Evolutionary conservation across 1,140 invertebrate genomes (phyloP).

Genomic region (Drosophila leontia): DNA sequence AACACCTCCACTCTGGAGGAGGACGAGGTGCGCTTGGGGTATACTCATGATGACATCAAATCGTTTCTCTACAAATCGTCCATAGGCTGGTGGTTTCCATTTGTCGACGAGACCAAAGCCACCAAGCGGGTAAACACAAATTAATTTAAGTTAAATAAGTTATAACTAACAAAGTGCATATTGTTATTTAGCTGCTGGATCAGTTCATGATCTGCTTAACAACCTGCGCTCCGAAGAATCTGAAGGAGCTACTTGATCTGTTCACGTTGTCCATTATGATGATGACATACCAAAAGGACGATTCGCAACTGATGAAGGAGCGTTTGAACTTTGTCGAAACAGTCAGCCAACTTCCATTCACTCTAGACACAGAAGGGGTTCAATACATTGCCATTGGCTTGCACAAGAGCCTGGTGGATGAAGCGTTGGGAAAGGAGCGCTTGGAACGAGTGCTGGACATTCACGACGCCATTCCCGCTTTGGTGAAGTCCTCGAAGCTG

Average conservation of each 20-base stretch:
- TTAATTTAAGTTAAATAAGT: not conserved
- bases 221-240: not conserved
- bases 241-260: slow-evolving; percentile 20
- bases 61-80: slow-evolving; percentile 23
- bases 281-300: slow-evolving; percentile 32
- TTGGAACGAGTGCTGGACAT: slow-evolving; percentile 37
- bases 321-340: slow-evolving; percentile 25
- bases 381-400: slow-evolving; percentile 26
- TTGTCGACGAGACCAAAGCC: not conserved
- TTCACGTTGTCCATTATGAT: slow-evolving; percentile 46
- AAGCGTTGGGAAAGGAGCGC: slow-evolving; percentile 11
- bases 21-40: slow-evolving; percentile 11
- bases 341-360: slow-evolving; percentile 8
- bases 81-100: slow-evolving; percentile 16
- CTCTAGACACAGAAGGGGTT: slow-evolving; percentile 12
- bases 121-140: slow-evolving; percentile 16
- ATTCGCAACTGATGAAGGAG: slow-evolving; percentile 10
- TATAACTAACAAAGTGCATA: not conserved
- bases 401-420: slow-evolving; percentile 15
- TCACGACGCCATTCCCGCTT: slow-evolving; percentile 27
- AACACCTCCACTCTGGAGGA: slow-evolving; percentile 16
- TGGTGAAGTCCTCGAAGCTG: slow-evolving; percentile 25
- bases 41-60: slow-evolving; percentile 13
- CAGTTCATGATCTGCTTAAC: not conserved
- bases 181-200: slow-evolving; percentile 2